Evolutionary conservation across 2,797 vertebrate species (phyloP).

Genomic region (Esox lucius): DNA sequence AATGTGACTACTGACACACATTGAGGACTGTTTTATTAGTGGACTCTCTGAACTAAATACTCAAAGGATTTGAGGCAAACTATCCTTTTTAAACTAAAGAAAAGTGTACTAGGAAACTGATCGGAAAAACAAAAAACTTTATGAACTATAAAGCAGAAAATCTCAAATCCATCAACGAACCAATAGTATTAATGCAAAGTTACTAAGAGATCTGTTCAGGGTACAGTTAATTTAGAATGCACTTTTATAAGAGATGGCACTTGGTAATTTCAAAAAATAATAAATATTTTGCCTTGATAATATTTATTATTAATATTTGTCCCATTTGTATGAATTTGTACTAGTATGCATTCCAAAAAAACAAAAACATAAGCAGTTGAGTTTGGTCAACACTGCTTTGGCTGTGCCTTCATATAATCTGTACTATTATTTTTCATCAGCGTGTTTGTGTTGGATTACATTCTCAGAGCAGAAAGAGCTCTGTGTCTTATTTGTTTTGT

Average conservation of each 20-base stretch:
- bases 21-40: no score
- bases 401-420: slow-evolving; percentile 62
- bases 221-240: not conserved
- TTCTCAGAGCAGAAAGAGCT: slow-evolving; percentile 9
- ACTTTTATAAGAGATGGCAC: slow-evolving; percentile 30
- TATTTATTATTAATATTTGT: slow-evolving; percentile 60
- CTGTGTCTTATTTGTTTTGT: not conserved
- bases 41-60: no score
- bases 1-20: no score
- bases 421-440: slow-evolving; percentile 20
- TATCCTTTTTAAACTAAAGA: no score
- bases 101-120: not conserved
- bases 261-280: slow-evolving; percentile 64
- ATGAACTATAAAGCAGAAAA: not conserved
- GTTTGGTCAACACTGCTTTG: slow-evolving; percentile 52
- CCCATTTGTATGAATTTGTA: slow-evolving; percentile 59
- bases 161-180: not conserved
- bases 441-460: slow-evolving; percentile 9
- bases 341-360: slow-evolving; percentile 64
- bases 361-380: slow-evolving; percentile 54
- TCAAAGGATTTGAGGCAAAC: no score
- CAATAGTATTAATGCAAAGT: not conserved
- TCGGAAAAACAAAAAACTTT: not conserved
- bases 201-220: not conserved
- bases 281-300: slow-evolving; percentile 76